Conservation (phyloP, 1,140 invertebrate species). For the Amphibalanus amphitrite region DNA sequence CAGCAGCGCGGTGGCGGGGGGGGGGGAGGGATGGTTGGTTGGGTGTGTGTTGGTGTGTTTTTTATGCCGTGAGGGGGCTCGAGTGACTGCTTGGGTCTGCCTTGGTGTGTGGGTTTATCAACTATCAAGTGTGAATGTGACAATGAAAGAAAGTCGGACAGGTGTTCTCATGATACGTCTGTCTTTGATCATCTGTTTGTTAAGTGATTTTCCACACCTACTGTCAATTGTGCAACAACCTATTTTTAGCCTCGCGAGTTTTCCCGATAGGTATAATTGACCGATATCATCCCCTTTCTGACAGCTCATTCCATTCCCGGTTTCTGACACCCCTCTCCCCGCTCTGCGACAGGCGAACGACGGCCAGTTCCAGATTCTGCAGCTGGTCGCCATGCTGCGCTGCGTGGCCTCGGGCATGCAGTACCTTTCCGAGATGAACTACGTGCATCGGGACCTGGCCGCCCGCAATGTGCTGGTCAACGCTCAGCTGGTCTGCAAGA, state of each 20-base stretch:
- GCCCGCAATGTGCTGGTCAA: no score
- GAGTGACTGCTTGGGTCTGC: not conserved
- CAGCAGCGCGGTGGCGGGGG: conserved; percentile 1
- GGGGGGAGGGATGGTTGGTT: no score
- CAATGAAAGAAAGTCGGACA: conserved; percentile 13
- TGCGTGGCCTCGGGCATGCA: conserved; percentile 97
- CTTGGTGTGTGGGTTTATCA: conserved; percentile 10
- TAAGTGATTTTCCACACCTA: no score
- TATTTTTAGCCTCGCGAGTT: no score
- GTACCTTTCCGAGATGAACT: conserved; percentile 94
- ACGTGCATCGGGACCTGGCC: conserved; percentile 83
- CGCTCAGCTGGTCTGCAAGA: conserved; percentile 96
- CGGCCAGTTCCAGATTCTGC: conserved; percentile 92
- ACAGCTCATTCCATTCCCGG: no score
- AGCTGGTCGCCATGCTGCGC: conserved; percentile 89
- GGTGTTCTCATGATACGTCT: no score
- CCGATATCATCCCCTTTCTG: no score
- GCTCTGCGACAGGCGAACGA: conserved; percentile 81
- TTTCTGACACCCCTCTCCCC: no score
- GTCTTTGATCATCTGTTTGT: no score
- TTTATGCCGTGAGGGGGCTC: not conserved
- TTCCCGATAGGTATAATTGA: no score
- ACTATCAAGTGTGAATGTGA: conserved; percentile 18
- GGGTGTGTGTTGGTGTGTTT: no score
- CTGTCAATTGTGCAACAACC: no score